Conservation (phyloP, 2,888 invertebrate species). For the Lepidocyrtoides sp. region DNA sequence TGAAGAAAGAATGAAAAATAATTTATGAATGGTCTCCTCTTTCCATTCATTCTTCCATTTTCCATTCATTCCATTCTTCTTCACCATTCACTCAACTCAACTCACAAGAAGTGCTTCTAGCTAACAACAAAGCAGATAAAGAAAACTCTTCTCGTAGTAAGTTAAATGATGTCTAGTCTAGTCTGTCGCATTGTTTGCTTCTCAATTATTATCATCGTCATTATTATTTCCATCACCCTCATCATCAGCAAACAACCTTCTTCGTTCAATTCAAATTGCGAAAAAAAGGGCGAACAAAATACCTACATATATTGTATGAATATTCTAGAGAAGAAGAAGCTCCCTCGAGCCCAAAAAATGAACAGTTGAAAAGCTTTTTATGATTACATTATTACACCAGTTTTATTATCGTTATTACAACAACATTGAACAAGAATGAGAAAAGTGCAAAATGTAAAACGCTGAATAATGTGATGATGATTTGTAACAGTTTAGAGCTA, state of each 20-base stretch:
- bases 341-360: constrained; percentile 2
- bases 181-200: constrained; percentile 27
- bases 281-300: constrained; percentile 29
- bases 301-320: too few relatives aligned
- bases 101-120: too few relatives aligned
- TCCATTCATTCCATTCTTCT: constrained; percentile 51
- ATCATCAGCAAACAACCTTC: too few relatives aligned
- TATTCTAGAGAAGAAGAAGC: constrained; percentile 23
- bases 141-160: background rate
- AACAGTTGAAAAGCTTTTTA: constrained; percentile 24
- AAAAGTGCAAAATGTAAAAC: background rate
- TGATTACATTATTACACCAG: constrained; percentile 23
- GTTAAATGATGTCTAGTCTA: background rate
- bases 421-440: background rate
- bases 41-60: constrained; percentile 31
- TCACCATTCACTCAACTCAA: constrained; percentile 2
- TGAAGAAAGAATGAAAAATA: background rate
- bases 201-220: constrained; percentile 2
- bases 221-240: background rate
- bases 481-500: constrained; percentile 38
- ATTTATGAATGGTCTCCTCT: constrained; percentile 62
- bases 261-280: constrained; percentile 21
- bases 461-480: too few relatives aligned
- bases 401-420: background rate
- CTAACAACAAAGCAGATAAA: background rate